Conservation (phyloP, 2,797 vertebrate genomes). For the Brachymystax lenok region DNA sequence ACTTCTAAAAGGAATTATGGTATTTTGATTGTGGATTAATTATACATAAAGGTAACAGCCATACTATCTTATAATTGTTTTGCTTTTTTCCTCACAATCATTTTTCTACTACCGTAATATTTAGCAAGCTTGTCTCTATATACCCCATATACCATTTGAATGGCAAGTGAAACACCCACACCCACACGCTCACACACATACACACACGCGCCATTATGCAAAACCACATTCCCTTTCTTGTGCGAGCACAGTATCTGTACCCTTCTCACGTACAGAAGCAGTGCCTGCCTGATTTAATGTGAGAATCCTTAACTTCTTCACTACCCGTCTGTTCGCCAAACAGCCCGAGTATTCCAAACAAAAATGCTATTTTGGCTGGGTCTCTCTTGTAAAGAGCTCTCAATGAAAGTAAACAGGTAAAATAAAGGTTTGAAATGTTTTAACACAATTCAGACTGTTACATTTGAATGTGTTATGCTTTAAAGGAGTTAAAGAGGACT, state of each 20-base stretch:
- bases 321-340: neutral
- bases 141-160: too few species aligned
- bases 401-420: neutral
- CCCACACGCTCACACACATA: neutral
- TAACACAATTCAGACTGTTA: too few species aligned
- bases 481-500: too few species aligned
- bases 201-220: neutral
- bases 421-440: neutral
- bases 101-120: too few species aligned
- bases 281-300: neutral
- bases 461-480: too few species aligned
- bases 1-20: too few species aligned
- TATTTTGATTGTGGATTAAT: too few species aligned
- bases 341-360: neutral
- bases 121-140: too few species aligned
- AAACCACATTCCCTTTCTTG: conserved; percentile 18
- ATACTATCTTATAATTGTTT: too few species aligned
- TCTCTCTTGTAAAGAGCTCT: neutral
- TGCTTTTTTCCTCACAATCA: too few species aligned
- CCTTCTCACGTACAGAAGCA: neutral
- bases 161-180: conserved; percentile 31
- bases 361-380: neutral
- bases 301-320: neutral
- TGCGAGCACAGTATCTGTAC: conserved; percentile 26
- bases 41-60: too few species aligned